Percentiles rank a stretch among this genome's conserved stretches.
Conservation (phyloP, 2,113 vertebrate genomes). For the Orientallactaga bullata region DNA sequence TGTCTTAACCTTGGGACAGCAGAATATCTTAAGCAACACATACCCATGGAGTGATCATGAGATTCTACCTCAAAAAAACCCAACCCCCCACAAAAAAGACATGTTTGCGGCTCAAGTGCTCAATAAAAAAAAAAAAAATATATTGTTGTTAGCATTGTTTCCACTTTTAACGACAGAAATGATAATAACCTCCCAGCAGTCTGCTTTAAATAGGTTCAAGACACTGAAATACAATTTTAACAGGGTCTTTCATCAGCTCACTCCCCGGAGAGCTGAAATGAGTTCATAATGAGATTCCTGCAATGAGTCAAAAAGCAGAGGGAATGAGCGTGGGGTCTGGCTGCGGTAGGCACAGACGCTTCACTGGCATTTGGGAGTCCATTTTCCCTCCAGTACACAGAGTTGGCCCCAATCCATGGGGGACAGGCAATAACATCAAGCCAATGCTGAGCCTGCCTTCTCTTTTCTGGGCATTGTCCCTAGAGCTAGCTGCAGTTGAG, state of each 20-base stretch:
- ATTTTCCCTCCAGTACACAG: background rate
- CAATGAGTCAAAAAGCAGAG: conserved; percentile 72
- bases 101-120: conserved; percentile 57
- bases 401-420: background rate
- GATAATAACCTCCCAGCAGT: conserved; percentile 80
- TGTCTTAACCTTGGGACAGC: too few species aligned
- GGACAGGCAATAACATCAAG: background rate
- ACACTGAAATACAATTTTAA: conserved; percentile 79
- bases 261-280: conserved; percentile 77
- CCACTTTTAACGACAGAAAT: conserved; percentile 72
- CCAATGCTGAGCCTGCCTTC: background rate
- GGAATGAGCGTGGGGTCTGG: conserved; percentile 25
- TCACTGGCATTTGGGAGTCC: background rate
- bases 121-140: conserved; percentile 70
- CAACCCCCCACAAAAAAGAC: too few species aligned
- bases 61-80: too few species aligned
- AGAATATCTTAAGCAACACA: too few species aligned
- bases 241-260: conserved; percentile 77
- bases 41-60: too few species aligned
- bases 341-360: conserved; percentile 59
- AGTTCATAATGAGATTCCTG: conserved; percentile 81
- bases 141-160: conserved; percentile 70
- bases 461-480: background rate
- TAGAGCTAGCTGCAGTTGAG: background rate
- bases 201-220: conserved; percentile 79